These are phyloP conservation scores for Chironomus tentans DNA, from an alignment of 2,888 invertebrate species.

Conservation along the genomic window DNA sequence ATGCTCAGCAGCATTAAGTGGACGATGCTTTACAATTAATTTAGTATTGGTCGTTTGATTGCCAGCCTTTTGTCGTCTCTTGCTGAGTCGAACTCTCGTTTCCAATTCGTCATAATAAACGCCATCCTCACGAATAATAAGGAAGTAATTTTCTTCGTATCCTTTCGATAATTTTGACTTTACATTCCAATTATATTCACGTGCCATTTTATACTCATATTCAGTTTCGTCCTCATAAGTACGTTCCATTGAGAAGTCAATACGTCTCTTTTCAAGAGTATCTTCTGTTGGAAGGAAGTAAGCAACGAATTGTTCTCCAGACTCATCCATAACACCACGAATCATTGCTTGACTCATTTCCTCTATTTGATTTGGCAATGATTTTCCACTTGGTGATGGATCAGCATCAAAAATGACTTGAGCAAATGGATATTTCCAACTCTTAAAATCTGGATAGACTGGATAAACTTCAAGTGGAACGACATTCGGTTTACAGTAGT, in stretches of 20 bases:
- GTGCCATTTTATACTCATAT: conserved; percentile 94
- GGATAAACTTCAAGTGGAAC: conserved; percentile 79
- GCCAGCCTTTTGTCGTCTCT: conserved; percentile 72
- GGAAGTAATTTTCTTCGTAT: conserved; percentile 95
- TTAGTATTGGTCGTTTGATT: conserved; percentile 46
- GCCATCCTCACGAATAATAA: conserved; percentile 81
- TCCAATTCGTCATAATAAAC: conserved; percentile 94
- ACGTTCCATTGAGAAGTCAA: conserved; percentile 64
- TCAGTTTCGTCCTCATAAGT: conserved; percentile 83
- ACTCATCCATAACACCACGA: conserved; percentile 99
- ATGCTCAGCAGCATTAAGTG: conserved; percentile 74
- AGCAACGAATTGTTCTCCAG: conserved; percentile 97
- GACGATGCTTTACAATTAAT: conserved; percentile 82
- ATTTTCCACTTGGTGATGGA: conserved; percentile 83
- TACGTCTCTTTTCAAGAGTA: conserved; percentile 78
- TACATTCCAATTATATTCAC: conserved; percentile 99
- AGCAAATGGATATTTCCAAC: conserved; percentile 98
- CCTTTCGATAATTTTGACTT: conserved; percentile 93
- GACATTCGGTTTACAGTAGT: conserved; percentile 95
- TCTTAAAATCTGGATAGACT: conserved; percentile 89
- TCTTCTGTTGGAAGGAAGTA: conserved; percentile 95
- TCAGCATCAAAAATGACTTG: conserved; percentile 98
- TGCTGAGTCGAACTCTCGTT: conserved; percentile 88
- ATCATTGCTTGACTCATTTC: conserved; percentile 99
- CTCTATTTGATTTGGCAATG: conserved; percentile 81